Evolutionary conservation across 1,140 invertebrate species (phyloP).

Genomic region (Drosophila quadrilineata): DNA sequence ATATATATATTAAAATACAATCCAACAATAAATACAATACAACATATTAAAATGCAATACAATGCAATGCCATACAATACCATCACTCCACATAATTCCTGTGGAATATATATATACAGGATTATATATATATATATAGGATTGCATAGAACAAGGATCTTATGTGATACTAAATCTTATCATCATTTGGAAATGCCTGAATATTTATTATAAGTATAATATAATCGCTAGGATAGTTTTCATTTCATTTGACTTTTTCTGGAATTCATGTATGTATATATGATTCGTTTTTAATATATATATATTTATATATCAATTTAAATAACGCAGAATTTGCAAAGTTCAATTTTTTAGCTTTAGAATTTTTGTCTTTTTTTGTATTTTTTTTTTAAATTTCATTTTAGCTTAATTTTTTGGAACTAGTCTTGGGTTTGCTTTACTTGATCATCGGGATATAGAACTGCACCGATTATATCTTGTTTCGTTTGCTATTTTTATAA

Average conservation of each 20-base stretch:
- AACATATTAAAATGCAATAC: slow-evolving; percentile 74
- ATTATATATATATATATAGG: slow-evolving; percentile 6
- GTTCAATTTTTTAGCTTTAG: slow-evolving; percentile 7
- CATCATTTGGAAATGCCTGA: slow-evolving; percentile 39
- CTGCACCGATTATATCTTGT: slow-evolving; percentile 22
- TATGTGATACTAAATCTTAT: slow-evolving; percentile 30
- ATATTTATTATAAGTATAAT: slow-evolving; percentile 41
- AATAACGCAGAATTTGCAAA: slow-evolving; percentile 14
- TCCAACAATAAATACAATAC: slow-evolving; percentile 79
- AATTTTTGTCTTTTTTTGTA: neutral
- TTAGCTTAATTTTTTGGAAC: slow-evolving; percentile 18
- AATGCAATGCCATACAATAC: slow-evolving; percentile 44
- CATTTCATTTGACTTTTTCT: slow-evolving; percentile 24
- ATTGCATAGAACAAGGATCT: slow-evolving; percentile 38
- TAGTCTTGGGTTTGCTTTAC: slow-evolving; percentile 46
- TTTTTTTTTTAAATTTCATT: slow-evolving; percentile 8
- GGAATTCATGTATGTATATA: neutral
- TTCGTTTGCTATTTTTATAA: slow-evolving; percentile 44
- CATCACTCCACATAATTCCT: slow-evolving; percentile 30
- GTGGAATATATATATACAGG: neutral
- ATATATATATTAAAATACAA: slow-evolving; percentile 78
- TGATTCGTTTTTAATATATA: neutral
- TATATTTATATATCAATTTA: slow-evolving; percentile 7
- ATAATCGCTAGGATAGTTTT: slow-evolving; percentile 48
- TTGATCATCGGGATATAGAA: slow-evolving; percentile 24